Conservation (phyloP, 2,888 invertebrate species). For the Masnerella sp. region DNA sequence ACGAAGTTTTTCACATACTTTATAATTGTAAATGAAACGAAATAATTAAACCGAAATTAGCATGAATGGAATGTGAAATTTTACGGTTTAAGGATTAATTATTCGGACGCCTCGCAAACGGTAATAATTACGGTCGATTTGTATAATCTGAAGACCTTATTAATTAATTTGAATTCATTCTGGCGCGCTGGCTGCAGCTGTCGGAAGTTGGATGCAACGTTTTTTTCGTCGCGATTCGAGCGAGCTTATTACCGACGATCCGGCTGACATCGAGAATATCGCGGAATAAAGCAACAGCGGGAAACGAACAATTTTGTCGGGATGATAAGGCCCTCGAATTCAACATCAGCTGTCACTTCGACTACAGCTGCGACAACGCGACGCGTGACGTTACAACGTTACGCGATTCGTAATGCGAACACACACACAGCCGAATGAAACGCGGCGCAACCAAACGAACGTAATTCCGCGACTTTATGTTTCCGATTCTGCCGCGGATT, state of each 20-base stretch:
- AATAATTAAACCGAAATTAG: too few species aligned
- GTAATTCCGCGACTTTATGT: constrained; percentile 40
- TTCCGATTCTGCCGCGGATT: constrained; percentile 26
- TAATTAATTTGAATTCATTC: constrained; percentile 25
- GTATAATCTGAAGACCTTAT: not conserved
- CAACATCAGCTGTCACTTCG: constrained; percentile 51
- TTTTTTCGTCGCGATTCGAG: constrained; percentile 23
- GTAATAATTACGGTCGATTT: too few species aligned
- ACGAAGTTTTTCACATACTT: too few species aligned
- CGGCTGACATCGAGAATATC: constrained; percentile 41
- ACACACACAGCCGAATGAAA: constrained; percentile 38
- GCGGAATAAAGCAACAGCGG: constrained; percentile 63
- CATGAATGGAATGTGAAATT: too few species aligned
- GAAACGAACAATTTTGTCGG: constrained; percentile 67
- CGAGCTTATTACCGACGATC: constrained; percentile 49
- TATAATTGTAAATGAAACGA: too few species aligned
- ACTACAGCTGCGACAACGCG: constrained; percentile 42
- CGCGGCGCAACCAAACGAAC: constrained; percentile 32
- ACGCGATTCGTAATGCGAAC: constrained; percentile 38
- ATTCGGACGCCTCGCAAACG: too few species aligned
- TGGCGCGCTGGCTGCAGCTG: constrained; percentile 20
- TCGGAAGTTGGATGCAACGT: constrained; percentile 3
- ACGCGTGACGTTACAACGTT: constrained; percentile 49
- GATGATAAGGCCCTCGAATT: constrained; percentile 68
- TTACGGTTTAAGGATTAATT: too few species aligned